These are phyloP conservation scores for Saxicola maurus DNA, from an alignment of 2,797 vertebrate species.

Conservation along the genomic window DNA sequence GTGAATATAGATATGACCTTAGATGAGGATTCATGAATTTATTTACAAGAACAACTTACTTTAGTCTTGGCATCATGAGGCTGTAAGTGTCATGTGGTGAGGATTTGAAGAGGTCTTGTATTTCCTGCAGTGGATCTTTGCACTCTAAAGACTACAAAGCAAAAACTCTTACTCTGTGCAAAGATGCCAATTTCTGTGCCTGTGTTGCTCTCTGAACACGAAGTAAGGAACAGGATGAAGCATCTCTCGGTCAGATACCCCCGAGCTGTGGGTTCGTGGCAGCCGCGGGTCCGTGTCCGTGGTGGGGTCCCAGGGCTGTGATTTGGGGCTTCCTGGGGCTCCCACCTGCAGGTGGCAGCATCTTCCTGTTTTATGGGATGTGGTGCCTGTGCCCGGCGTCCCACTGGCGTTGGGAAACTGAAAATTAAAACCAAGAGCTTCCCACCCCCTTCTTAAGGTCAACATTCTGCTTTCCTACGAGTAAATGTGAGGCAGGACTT, in stretches of 20 bases:
- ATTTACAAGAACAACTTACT: not conserved
- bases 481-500: not conserved
- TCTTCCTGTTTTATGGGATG: conserved; percentile 46
- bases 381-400: not conserved
- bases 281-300: fast-evolving
- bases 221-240: not conserved
- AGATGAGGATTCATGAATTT: not conserved
- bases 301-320: not conserved
- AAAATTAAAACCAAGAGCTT: not conserved
- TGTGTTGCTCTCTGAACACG: not conserved
- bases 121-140: not conserved
- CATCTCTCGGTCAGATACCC: fast-evolving
- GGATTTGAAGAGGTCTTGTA: not conserved
- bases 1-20: not conserved
- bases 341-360: conserved; percentile 73
- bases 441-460: not conserved
- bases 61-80: not conserved
- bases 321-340: not conserved
- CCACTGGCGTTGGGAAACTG: not conserved
- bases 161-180: not conserved
- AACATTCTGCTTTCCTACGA: not conserved
- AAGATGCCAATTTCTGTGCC: not conserved
- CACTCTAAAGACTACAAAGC: not conserved
- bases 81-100: not conserved
- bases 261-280: fast-evolving